A percentile compares a stretch with the other conserved stretches of the same genome.
phyloP scores from a whole-genome alignment of 2,797 vertebrate species.

The Bradypodion pumilum region DNA sequence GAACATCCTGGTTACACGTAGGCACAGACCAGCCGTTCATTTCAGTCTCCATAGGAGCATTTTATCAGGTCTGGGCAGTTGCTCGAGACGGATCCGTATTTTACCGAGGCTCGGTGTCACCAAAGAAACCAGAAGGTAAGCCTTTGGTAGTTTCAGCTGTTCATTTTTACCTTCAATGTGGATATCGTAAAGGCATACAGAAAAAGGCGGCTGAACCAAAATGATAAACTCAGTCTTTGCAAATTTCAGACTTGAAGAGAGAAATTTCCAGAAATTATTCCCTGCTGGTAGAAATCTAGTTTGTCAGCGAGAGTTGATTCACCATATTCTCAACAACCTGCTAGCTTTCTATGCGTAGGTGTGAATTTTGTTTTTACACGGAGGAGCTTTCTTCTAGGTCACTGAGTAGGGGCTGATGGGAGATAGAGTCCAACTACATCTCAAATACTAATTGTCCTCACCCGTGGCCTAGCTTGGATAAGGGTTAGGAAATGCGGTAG shows the following conservation, averaged over 20 bases:
- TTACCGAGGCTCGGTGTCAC: conserved; percentile 90
- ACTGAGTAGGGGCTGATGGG: neutral
- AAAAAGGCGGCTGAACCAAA: too few relatives aligned
- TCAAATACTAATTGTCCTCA: neutral
- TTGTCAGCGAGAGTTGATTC: neutral
- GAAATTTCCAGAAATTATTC: neutral
- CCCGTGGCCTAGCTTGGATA: neutral
- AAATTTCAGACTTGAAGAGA: neutral
- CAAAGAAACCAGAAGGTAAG: conserved; percentile 85
- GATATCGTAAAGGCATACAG: too few relatives aligned
- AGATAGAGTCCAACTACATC: neutral
- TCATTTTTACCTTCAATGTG: too few relatives aligned
- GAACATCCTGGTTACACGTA: conserved; percentile 94
- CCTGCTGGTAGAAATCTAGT: neutral
- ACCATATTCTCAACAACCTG: neutral
- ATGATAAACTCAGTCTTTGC: too few relatives aligned
- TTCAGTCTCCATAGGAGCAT: conserved; percentile 90
- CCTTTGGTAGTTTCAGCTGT: too few relatives aligned
- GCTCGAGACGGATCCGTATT: conserved; percentile 93
- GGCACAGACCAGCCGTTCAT: conserved; percentile 95
- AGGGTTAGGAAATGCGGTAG: neutral
- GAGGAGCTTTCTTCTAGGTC: neutral
- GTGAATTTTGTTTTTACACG: neutral
- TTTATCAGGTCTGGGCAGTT: conserved; percentile 92
- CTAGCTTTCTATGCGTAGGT: neutral